Base-by-base conservation (phyloP, 2,113 vertebrate genomes). In the Saguinus midas region DNA sequence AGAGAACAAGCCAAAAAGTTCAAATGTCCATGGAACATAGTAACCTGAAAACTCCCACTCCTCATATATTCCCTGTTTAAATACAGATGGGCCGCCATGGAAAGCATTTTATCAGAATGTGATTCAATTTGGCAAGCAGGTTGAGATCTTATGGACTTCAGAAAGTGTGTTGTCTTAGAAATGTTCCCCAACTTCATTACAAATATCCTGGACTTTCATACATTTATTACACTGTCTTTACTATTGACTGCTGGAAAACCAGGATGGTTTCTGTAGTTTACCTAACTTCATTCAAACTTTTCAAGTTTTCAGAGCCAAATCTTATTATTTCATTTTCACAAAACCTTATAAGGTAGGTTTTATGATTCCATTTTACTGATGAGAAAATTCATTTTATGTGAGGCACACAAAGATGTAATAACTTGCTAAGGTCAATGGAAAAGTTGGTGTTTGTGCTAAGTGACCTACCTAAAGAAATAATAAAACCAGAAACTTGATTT, bases 341-440 rank as follows among this genome's bases (percentile, higher is more conserved):
- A 91, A 96, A 86, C 12, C 27, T 80, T 90, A 16, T 43, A 70
- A 73, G 72, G 16, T 93, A 73, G 29, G 10, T 68, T 95, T 23
- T 27, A 17, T 78, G 45, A 87, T 61, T 90, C 27, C 43, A 90
- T 92, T 96, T 92, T 90, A 91, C 52, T 83, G 40, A 78, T 83
- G 68, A 96, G 52, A n/a, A 96, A 96, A 48, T 76, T 8, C 11
- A 23, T n/a, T 92, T 92, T 37, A 88, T 6, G 37, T 92, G 55
- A 96, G 55, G 20, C 12, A 78, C 43, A n/a, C 35, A 96, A 23
- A 93, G 8, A 52, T 37, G 1, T 86, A 89, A 50, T 68, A 88
- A 94, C 48, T 80, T 91, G 61, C 9, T 13, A 73, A 76, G 20
- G 21, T 76, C 45, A 66, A 37, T 90, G 52, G 23, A 92, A 94